phyloP scores from a whole-genome alignment of 1,140 invertebrate species.

The Lasioglossum baleicum region DNA sequence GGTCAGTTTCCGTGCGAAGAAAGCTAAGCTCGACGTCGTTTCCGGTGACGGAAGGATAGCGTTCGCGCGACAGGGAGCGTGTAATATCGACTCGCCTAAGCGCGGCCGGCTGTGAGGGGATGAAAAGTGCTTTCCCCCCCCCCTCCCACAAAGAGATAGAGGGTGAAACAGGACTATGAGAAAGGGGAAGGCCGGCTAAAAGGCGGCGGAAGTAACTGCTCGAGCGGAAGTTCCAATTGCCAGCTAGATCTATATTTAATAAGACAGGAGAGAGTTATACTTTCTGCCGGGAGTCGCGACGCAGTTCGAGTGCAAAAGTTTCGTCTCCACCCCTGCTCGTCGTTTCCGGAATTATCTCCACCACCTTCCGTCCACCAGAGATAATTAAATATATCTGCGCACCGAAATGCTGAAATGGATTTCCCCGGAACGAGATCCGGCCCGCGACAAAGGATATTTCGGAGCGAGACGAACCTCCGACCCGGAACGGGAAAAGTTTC shows the following conservation, averaged over 20 bases:
- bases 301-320: slow-evolving; percentile 68
- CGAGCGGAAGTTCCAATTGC: slow-evolving; percentile 70
- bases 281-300: slow-evolving; percentile 62
- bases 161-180: slow-evolving; percentile 2
- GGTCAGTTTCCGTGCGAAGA: neutral
- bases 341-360: slow-evolving; percentile 63
- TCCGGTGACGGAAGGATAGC: neutral
- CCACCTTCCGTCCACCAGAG: slow-evolving; percentile 49
- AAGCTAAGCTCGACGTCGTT: neutral
- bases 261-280: slow-evolving; percentile 73
- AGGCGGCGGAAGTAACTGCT: slow-evolving; percentile 58
- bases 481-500: slow-evolving; percentile 18
- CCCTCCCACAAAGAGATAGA: too few species aligned
- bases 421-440: slow-evolving; percentile 50
- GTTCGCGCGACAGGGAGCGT: slow-evolving; percentile 13
- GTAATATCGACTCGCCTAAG: slow-evolving; percentile 50
- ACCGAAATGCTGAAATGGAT: slow-evolving; percentile 72
- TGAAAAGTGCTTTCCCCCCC: neutral
- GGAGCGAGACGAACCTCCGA: slow-evolving; percentile 30
- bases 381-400: slow-evolving; percentile 75
- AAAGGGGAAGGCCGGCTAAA: slow-evolving; percentile 17
- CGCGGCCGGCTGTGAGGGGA: neutral
- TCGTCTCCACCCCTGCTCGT: slow-evolving; percentile 3
- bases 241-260: slow-evolving; percentile 73
- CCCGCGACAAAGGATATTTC: slow-evolving; percentile 66